Conservation (phyloP, 2,888 invertebrate genomes). For the Drosophila pseudotalamancana region DNA sequence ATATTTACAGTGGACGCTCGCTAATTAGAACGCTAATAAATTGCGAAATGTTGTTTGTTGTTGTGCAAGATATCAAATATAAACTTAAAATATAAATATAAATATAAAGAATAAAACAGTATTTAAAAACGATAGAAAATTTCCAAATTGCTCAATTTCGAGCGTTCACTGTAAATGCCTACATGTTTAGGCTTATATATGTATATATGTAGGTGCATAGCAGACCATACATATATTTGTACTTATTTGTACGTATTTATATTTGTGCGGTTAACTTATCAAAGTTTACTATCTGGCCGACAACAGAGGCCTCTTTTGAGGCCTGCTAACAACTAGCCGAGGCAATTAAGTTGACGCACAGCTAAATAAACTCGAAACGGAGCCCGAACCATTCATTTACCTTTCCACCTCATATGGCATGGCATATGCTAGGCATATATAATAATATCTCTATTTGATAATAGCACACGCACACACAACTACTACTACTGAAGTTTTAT, state of each 20-base stretch:
- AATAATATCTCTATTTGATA: constrained; percentile 49
- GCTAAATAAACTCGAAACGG: constrained; percentile 64
- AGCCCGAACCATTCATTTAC: constrained; percentile 21
- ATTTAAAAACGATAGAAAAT: not conserved
- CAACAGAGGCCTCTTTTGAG: constrained; percentile 69
- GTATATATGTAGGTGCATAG: not conserved
- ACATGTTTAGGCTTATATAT: not conserved
- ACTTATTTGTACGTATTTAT: not conserved
- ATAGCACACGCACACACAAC: constrained; percentile 10
- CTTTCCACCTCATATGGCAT: constrained; percentile 11
- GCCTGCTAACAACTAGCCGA: constrained; percentile 35
- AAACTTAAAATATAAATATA: not conserved
- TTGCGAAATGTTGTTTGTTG: not conserved
- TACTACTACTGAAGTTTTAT: constrained; percentile 31
- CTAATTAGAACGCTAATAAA: not conserved
- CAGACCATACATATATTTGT: not conserved
- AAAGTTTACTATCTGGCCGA: constrained; percentile 59
- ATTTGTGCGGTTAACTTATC: constrained; percentile 64
- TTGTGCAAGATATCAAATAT: not conserved
- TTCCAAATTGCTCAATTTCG: not conserved
- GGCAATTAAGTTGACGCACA: constrained; percentile 52
- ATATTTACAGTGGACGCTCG: not conserved
- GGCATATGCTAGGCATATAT: not conserved
- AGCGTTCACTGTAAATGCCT: not conserved
- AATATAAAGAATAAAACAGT: too few species aligned